phyloP scores from a whole-genome alignment of 2,888 invertebrate genomes.

The Cremastobaeus sp. region DNA sequence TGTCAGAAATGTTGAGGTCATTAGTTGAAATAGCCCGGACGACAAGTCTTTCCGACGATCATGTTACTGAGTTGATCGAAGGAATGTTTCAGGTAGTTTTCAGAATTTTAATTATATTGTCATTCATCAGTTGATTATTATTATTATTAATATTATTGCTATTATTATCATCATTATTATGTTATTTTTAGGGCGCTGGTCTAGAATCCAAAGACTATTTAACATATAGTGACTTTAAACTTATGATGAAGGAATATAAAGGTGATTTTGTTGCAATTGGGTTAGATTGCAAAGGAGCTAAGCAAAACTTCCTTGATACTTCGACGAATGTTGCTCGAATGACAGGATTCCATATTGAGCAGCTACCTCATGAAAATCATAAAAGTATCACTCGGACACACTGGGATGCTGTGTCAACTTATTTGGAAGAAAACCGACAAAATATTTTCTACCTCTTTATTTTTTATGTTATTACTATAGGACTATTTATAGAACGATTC shows the following conservation, averaged over 20 bases:
- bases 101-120: too few species aligned
- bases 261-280: slow-evolving; percentile 97
- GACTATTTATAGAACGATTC: slow-evolving; percentile 95
- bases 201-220: slow-evolving; percentile 93
- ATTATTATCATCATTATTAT: too few species aligned
- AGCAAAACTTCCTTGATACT: slow-evolving; percentile 95
- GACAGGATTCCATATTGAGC: slow-evolving; percentile 94
- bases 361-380: slow-evolving; percentile 81
- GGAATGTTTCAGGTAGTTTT: slow-evolving; percentile 91
- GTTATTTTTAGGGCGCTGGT: slow-evolving; percentile 89
- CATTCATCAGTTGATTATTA: too few species aligned
- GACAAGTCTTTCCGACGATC: slow-evolving; percentile 92
- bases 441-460: slow-evolving; percentile 97
- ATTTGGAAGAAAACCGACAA: slow-evolving; percentile 96
- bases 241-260: slow-evolving; percentile 98
- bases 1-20: slow-evolving; percentile 95
- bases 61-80: slow-evolving; percentile 94
- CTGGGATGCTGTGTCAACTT: slow-evolving; percentile 93
- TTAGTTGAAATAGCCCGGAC: slow-evolving; percentile 95
- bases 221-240: slow-evolving; percentile 93
- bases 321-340: slow-evolving; percentile 96
- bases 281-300: slow-evolving; percentile 95
- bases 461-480: slow-evolving; percentile 96
- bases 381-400: slow-evolving; percentile 84
- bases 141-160: too few species aligned